These are phyloP conservation scores for Oophaga sylvatica DNA, from an alignment of 2,797 vertebrate genomes.

Conservation along the genomic window DNA sequence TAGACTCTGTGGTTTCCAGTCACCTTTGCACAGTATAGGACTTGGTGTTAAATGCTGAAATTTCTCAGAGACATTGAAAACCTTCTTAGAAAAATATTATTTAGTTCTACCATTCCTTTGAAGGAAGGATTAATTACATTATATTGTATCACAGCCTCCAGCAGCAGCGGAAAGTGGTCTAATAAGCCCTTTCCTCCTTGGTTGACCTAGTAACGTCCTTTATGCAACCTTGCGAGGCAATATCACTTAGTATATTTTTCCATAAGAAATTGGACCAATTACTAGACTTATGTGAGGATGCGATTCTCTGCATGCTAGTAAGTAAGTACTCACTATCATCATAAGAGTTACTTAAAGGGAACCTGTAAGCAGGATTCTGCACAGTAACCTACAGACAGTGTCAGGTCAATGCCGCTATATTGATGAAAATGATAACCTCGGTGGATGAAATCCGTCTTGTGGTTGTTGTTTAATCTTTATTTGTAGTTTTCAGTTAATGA, in stretches of 20 bases:
- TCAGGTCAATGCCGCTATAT: too few relatives aligned
- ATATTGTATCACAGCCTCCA: conserved; percentile 7
- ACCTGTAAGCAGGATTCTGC: neutral
- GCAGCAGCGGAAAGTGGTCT: neutral
- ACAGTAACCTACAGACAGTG: too few relatives aligned
- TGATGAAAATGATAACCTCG: too few relatives aligned
- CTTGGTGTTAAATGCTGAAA: neutral
- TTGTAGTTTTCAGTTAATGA: too few relatives aligned
- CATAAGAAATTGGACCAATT: conserved; percentile 3
- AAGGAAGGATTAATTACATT: conserved; percentile 6
- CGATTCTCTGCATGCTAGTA: neutral
- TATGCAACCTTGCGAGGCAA: neutral
- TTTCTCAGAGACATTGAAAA: neutral
- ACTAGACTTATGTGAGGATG: neutral
- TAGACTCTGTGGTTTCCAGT: neutral
- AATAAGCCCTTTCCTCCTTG: neutral
- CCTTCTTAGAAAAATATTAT: neutral
- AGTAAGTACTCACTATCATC: neutral
- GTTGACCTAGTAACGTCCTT: conserved; percentile 26
- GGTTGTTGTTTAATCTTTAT: too few relatives aligned
- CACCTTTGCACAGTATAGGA: neutral
- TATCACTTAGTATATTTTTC: neutral
- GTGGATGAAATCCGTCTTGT: too few relatives aligned
- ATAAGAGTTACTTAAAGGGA: neutral
- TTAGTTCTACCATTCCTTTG: neutral